Evolutionary conservation across 1,140 invertebrate genomes (phyloP), one percentile per base, ranked within the genome.

Genomic region (Sycophaga agraensis): DNA sequence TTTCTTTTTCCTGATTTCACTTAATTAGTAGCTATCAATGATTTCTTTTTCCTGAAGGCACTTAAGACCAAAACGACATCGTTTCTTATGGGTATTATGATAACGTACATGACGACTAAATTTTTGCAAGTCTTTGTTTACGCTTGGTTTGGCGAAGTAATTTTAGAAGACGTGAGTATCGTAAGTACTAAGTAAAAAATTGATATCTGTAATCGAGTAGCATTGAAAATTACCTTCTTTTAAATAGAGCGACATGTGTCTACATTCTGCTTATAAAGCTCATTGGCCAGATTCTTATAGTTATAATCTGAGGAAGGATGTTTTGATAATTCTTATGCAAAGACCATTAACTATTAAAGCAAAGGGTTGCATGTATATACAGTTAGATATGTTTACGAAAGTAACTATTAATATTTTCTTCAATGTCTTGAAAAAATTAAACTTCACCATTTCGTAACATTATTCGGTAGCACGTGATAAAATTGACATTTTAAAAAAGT

Each of bases 291-390:
- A 62, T 1, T 35, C 28, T 12, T 34, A 51, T 21, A 56, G 65
- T n/a, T 46, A 19, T n/a, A 4, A 6, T 4, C 59, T 65, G 6
- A 57, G 22, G 21, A 62, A 40, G 16, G 59, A 64, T 35, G 14
- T 73, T 1, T 8, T 65, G 0, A 60, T 70, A n/a, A 61, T 70
- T 11, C 43, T 73, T 1, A 58, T 55, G 55, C 68, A 68, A 40
- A 65, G 55, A 26, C 64, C 70, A n/a, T 16, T 73, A 6, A 43
- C 48, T 4, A 19, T 73, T 19, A 67, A 46, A 46, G 69, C 65
- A 1, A 65, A 63, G 26, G 55, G 58, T 7, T 66, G 67, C 45
- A 66, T 69, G 49, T 24, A 46, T 2, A 56, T 73, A 17, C 66
- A 68, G 6, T 28, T 70, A 39, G 64, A 69, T 26, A 55, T 68